These are phyloP conservation scores for Catostylus mosaicus DNA, from an alignment of 30 jellyfish, hydroid and myxozoan genomes.

Conservation along the genomic window DNA sequence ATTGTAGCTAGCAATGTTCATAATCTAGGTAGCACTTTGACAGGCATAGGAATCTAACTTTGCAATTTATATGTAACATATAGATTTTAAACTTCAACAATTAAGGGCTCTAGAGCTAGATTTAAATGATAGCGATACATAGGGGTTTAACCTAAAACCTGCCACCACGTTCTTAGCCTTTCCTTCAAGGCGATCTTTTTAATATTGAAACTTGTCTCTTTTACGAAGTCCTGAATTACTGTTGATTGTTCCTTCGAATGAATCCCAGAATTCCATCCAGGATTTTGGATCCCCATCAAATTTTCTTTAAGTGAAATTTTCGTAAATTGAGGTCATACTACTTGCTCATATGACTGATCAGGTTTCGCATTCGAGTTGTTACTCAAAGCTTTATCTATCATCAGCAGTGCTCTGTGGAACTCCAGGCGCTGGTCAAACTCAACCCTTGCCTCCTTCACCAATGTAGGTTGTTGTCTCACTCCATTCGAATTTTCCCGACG, in stretches of 20 bases:
- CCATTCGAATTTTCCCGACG: too few species aligned
- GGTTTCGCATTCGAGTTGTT: background rate
- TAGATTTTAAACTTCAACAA: too few species aligned
- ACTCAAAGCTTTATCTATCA: slow-evolving; percentile 18
- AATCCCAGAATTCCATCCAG: slow-evolving; percentile 46
- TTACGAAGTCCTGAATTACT: background rate
- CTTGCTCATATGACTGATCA: background rate
- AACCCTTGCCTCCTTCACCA: too few species aligned
- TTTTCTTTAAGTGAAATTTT: background rate
- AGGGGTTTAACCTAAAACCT: slow-evolving; percentile 31
- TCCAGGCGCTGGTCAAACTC: too few species aligned
- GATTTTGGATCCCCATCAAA: slow-evolving; percentile 21
- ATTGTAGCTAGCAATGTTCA: too few species aligned
- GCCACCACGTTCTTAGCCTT: slow-evolving; percentile 27
- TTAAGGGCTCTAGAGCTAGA: too few species aligned
- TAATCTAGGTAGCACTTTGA: too few species aligned
- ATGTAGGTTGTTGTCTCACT: too few species aligned
- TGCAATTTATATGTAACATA: too few species aligned
- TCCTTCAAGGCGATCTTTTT: slow-evolving; percentile 12
- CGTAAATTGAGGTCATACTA: background rate
- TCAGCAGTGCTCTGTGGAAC: slow-evolving; percentile 15
- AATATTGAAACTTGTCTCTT: slow-evolving; percentile 11
- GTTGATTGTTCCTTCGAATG: slow-evolving; percentile 15
- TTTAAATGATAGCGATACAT: too few species aligned
- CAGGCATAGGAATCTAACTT: too few species aligned